Percentiles rank a stretch among this genome's conserved stretches.
Conservation (phyloP, 2,888 invertebrate species). For the Coelopa pilipes region DNA sequence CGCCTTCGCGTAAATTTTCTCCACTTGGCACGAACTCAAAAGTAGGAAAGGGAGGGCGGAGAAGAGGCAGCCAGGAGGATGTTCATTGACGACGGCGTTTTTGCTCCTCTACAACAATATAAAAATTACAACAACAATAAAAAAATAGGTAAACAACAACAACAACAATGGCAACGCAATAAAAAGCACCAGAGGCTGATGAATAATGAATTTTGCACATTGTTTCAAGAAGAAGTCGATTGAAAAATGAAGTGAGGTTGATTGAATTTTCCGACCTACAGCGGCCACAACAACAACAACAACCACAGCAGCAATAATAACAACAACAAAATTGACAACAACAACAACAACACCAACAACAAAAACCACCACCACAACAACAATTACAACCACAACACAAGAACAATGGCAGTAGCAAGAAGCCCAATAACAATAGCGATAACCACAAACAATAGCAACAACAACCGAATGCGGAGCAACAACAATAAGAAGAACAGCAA, state of each 20-base stretch:
- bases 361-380: background rate
- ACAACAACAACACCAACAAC: background rate
- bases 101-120: too few species aligned
- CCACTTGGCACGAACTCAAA: background rate
- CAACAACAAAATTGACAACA: too few species aligned
- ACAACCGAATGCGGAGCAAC: background rate
- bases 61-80: background rate
- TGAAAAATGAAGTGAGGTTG: too few species aligned
- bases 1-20: too few species aligned
- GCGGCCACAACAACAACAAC: background rate
- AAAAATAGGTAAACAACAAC: too few species aligned
- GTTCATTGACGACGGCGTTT: too few species aligned
- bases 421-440: background rate
- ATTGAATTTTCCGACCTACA: too few species aligned
- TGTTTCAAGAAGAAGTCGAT: too few species aligned
- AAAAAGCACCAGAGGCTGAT: background rate
- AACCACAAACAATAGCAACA: constrained; percentile 1
- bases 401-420: too few species aligned
- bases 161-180: background rate
- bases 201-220: too few species aligned
- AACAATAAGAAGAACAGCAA: background rate
- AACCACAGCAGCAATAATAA: background rate
- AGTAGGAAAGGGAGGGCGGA: background rate
- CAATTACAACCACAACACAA: background rate
- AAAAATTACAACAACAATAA: too few species aligned